phyloP scores from a whole-genome alignment of 2,113 vertebrate genomes.

The Limnothrissa miodon region DNA sequence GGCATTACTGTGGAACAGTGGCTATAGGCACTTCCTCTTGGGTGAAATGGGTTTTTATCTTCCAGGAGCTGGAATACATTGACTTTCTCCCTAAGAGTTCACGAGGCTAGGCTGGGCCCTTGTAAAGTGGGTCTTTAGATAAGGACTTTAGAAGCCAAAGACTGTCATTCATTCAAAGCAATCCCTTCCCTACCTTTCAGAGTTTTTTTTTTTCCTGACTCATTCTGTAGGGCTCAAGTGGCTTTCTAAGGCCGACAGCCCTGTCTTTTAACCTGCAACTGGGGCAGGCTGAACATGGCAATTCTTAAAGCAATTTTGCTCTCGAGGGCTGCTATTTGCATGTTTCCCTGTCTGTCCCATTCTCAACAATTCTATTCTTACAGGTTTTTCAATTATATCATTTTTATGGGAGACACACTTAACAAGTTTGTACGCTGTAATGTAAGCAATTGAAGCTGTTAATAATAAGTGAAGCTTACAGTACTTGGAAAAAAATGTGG shows the following conservation, averaged over 20 bases:
- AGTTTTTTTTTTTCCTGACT: constrained; percentile 26
- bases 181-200: constrained; percentile 23
- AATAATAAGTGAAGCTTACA: too few species aligned
- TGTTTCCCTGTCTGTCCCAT: constrained; percentile 17
- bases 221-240: constrained; percentile 40
- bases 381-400: neutral
- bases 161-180: constrained; percentile 38
- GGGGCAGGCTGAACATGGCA: constrained; percentile 35
- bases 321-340: constrained; percentile 32
- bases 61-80: neutral
- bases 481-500: too few species aligned
- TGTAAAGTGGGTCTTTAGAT: constrained; percentile 47
- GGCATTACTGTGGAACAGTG: neutral
- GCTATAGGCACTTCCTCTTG: neutral
- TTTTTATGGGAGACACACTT: neutral
- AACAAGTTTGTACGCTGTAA: too few species aligned
- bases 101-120: neutral
- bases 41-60: constrained; percentile 1
- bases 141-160: constrained; percentile 47
- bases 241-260: constrained; percentile 43
- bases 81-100: neutral
- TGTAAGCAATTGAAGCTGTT: too few species aligned
- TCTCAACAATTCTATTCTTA: constrained; percentile 8
- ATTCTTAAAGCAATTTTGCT: constrained; percentile 22
- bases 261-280: constrained; percentile 32